phyloP scores from a whole-genome alignment of 2,888 invertebrate species.

The Calameuta filiformis region DNA sequence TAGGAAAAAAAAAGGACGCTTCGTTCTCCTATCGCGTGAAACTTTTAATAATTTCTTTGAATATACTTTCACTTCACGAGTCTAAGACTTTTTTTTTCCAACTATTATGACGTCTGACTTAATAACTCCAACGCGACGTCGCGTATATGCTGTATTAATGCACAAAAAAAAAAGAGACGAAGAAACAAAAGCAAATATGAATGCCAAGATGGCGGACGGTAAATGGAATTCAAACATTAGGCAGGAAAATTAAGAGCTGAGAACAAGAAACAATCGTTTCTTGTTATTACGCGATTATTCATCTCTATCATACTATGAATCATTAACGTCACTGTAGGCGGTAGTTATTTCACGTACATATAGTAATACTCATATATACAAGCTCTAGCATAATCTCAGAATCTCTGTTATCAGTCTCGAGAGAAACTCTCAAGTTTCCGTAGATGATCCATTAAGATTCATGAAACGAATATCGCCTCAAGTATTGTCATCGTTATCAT shows the following conservation, averaged over 20 bases:
- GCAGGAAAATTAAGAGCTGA: slow-evolving; percentile 56
- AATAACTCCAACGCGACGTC: background rate
- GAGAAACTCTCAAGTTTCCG: background rate
- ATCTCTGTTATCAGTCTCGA: background rate
- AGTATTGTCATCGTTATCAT: background rate
- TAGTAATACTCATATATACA: background rate
- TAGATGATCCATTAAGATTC: background rate
- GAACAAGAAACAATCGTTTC: slow-evolving; percentile 39
- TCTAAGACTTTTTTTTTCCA: background rate
- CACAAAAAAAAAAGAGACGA: background rate
- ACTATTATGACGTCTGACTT: background rate
- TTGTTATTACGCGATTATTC: slow-evolving; percentile 49
- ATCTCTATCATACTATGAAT: slow-evolving; percentile 40
- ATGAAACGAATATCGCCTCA: background rate
- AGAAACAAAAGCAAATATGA: background rate
- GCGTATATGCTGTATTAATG: background rate
- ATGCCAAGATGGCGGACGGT: slow-evolving; percentile 34
- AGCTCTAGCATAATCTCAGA: background rate
- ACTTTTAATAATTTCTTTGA: background rate
- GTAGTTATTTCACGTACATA: background rate
- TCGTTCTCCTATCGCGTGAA: background rate
- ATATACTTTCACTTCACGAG: background rate
- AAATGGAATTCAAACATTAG: slow-evolving; percentile 58
- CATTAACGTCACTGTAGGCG: slow-evolving; percentile 42
- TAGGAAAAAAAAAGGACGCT: background rate